phyloP scores from a whole-genome alignment of 2,888 invertebrate genomes.

The Agriotes lineatus region DNA sequence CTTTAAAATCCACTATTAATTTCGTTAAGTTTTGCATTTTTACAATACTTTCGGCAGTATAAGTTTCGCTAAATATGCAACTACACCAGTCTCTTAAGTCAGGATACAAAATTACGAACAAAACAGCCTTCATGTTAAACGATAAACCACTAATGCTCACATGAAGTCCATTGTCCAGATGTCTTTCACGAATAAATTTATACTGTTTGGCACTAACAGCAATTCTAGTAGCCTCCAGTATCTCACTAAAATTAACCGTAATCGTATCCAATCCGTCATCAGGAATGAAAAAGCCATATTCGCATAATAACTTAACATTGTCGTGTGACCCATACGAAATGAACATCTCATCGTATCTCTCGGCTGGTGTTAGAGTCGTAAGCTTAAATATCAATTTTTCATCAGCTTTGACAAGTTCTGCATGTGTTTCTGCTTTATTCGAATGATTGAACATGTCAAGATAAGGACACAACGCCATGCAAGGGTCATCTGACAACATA shows the following conservation, averaged over 20 bases:
- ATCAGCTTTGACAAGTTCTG: conserved; percentile 56
- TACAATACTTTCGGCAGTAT: conserved; percentile 31
- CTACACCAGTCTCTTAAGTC: conserved; percentile 47
- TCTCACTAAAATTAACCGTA: conserved; percentile 70
- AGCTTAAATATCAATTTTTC: conserved; percentile 69
- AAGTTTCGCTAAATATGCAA: conserved; percentile 45
- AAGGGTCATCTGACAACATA: conserved; percentile 71
- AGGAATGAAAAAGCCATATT: conserved; percentile 88
- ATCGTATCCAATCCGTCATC: conserved; percentile 78
- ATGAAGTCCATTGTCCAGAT: conserved; percentile 73
- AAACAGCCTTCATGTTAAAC: conserved; percentile 71
- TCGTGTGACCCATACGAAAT: conserved; percentile 90
- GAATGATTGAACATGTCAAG: conserved; percentile 93
- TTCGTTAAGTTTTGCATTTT: conserved; percentile 38
- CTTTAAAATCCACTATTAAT: conserved; percentile 33
- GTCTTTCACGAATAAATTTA: conserved; percentile 74
- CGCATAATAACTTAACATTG: conserved; percentile 83
- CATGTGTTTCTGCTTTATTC: conserved; percentile 70
- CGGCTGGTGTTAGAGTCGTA: conserved; percentile 68
- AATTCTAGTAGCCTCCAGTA: conserved; percentile 65
- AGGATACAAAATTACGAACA: conserved; percentile 54
- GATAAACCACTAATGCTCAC: conserved; percentile 74
- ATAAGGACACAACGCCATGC: conserved; percentile 86
- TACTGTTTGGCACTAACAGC: conserved; percentile 64
- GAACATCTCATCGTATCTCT: conserved; percentile 81